These are phyloP conservation scores for Calephelis nemesis DNA, from an alignment of 1,140 invertebrate species.

Conservation along the genomic window DNA sequence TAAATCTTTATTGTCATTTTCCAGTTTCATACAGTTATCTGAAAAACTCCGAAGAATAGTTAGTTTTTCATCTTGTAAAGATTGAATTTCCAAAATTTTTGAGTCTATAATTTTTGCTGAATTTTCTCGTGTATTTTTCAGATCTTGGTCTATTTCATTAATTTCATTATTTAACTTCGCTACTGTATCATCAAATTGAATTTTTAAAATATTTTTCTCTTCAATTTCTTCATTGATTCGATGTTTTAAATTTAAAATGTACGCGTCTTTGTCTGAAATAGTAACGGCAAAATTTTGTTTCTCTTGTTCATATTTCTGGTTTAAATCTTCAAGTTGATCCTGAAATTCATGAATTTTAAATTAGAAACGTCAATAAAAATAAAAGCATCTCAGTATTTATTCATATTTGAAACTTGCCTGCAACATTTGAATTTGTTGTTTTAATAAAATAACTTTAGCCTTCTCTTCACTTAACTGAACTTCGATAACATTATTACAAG, in stretches of 20 bases:
- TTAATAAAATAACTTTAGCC: constrained; percentile 53
- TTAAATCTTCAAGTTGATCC: constrained; percentile 52
- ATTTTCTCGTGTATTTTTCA: constrained; percentile 51
- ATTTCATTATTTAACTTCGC: constrained; percentile 58
- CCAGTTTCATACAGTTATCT: constrained; percentile 54
- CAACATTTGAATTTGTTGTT: constrained; percentile 58
- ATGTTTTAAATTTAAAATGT: constrained; percentile 55
- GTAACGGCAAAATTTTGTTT: constrained; percentile 36
- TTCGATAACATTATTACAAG: constrained; percentile 64
- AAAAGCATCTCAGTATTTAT: neutral
- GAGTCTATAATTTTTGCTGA: constrained; percentile 47
- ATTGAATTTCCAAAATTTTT: constrained; percentile 61
- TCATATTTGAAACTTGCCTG: constrained; percentile 42
- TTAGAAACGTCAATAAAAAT: neutral
- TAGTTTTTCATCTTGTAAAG: constrained; percentile 61
- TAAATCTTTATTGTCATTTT: constrained; percentile 50
- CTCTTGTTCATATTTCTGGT: constrained; percentile 45
- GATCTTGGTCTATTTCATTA: constrained; percentile 56
- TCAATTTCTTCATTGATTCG: constrained; percentile 60
- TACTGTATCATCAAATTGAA: constrained; percentile 43
- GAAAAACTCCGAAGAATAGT: constrained; percentile 53
- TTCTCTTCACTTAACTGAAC: constrained; percentile 64
- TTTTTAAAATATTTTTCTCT: constrained; percentile 51
- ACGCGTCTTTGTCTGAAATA: constrained; percentile 49
- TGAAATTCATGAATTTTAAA: constrained; percentile 32